A percentile compares a stretch with the other conserved stretches of the same genome.
These are phyloP conservation scores for Dreissena polymorpha DNA, from an alignment of 1,140 invertebrate species.

Conservation along the genomic window DNA sequence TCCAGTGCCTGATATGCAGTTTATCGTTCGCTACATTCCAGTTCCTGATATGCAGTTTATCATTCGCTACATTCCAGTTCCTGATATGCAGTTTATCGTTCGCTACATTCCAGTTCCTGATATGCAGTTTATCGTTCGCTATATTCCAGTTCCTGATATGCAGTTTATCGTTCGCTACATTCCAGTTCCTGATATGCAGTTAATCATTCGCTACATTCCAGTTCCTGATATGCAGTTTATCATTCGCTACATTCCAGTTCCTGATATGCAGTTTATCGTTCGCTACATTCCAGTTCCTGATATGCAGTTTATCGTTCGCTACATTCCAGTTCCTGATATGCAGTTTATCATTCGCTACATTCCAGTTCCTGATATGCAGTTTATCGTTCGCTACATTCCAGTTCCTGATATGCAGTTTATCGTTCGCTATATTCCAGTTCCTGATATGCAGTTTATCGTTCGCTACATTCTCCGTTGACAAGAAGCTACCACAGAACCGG, in stretches of 20 bases:
- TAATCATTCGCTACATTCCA: too few relatives aligned
- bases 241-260: too few relatives aligned
- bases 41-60: background rate
- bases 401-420: constrained; percentile 76
- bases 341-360: too few relatives aligned
- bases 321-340: background rate
- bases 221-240: too few relatives aligned
- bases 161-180: constrained; percentile 79
- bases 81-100: background rate
- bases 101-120: constrained; percentile 66
- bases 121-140: constrained; percentile 78
- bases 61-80: background rate
- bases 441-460: constrained; percentile 78
- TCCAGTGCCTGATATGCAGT: constrained; percentile 20
- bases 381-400: constrained; percentile 34
- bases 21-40: background rate
- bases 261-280: constrained; percentile 77
- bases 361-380: background rate
- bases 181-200: too few relatives aligned
- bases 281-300: constrained; percentile 63
- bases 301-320: too few relatives aligned
- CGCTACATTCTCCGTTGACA: constrained; percentile 79
- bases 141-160: constrained; percentile 77
- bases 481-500: constrained; percentile 75
- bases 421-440: constrained; percentile 78